Percentiles rank a stretch among this genome's conserved stretches.
Evolutionary conservation across 2,888 invertebrate species (phyloP).

Genomic region (Drosophila percnosoma): DNA sequence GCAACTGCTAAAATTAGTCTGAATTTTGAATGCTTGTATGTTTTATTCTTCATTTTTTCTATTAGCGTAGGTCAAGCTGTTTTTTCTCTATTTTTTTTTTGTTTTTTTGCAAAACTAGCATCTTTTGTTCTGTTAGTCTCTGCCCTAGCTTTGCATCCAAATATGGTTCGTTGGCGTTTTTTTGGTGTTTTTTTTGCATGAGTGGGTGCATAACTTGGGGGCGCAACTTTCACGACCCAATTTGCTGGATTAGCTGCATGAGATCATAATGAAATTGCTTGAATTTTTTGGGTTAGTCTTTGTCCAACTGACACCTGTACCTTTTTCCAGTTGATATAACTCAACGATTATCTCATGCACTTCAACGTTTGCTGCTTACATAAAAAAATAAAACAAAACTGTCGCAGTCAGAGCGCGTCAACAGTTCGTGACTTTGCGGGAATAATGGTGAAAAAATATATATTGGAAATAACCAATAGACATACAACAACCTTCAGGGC

Average conservation of each 20-base stretch:
- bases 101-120: constrained; percentile 44
- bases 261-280: constrained; percentile 45
- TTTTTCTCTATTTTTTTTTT: constrained; percentile 18
- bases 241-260: constrained; percentile 50
- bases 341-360: constrained; percentile 63
- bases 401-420: constrained; percentile 53
- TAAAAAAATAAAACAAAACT: constrained; percentile 50
- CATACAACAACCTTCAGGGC: neutral
- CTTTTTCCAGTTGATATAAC: constrained; percentile 38
- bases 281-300: constrained; percentile 39
- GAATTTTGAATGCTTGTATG: constrained; percentile 36
- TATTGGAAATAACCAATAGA: constrained; percentile 30
- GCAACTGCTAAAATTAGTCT: constrained; percentile 78
- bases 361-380: constrained; percentile 36
- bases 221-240: constrained; percentile 54
- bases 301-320: constrained; percentile 34
- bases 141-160: constrained; percentile 33
- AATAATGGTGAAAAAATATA: constrained; percentile 48
- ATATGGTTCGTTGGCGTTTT: constrained; percentile 39
- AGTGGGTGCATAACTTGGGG: constrained; percentile 52
- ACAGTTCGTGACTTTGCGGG: constrained; percentile 69
- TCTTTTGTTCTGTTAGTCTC: constrained; percentile 25
- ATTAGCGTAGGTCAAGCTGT: constrained; percentile 79
- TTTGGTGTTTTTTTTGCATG: constrained; percentile 22
- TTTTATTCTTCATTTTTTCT: constrained; percentile 43